Evolutionary conservation across 2,888 invertebrate genomes (phyloP), one percentile per base, ranked within the genome.

Genomic region (Andrena flavipes): DNA sequence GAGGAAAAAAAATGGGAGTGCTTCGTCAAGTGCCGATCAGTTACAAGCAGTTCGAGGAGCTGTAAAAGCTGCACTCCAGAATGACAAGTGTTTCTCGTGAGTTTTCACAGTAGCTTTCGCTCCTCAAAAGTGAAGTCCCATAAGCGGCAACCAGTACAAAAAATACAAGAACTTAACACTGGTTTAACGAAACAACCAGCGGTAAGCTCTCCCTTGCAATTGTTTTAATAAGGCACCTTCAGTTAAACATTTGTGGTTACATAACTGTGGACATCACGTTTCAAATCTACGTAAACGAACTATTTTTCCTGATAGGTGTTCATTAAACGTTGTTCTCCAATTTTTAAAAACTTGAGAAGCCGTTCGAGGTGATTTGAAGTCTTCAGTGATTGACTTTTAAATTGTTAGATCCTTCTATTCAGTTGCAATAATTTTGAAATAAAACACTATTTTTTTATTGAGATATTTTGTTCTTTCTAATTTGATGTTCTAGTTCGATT

Each of bases 1-100:
- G 10, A 13, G 4, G 56, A 56, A 13, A 23, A 23, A 23, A 23
- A 59, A n/a, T 29, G 26, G 10, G 1, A 42, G 69, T 59, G 16
- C 56, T 42, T 56, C 35, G 8, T 56, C 23, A 59, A 69, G 56
- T 42, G 56, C 42, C 56, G 59, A 69, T 69, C 69, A 35, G 29
- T 56, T n/a, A 56, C 23, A 23, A 23, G 56, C 42, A n/a, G 56
- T 26, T 59, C 42, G 42, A 59, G 16, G 26, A 56, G 54, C 59
- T n/a, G 35, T 59, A 59, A 42, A 62, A 59, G 42, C 35, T 42
- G 29, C 16, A 26, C 54, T 51, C 20, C 23, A n/a, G 8, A 26
- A 35, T 42, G 51, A 69, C 16, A 59, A 56, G 20, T 42, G 62
- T 60, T 30, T 23, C 60, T 60, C 29, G 30, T 30, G 60, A n/a